Percentiles rank a stretch among this genome's conserved stretches.
These are phyloP conservation scores for Antennarius maculatus DNA, from an alignment of 2,797 vertebrate species.

Conservation along the genomic window DNA sequence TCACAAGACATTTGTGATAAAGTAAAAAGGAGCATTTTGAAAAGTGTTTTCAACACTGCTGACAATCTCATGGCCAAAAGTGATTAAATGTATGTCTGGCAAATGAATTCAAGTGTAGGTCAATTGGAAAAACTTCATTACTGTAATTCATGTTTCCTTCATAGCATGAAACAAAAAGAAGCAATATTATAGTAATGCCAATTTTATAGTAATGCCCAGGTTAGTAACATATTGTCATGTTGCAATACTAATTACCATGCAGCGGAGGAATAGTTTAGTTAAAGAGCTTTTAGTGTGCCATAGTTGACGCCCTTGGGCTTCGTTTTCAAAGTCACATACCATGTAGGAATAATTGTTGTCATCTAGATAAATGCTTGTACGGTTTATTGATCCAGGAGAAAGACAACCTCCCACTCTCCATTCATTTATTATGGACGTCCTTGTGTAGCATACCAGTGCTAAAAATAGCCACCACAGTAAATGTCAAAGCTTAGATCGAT, in stretches of 20 bases:
- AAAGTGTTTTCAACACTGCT: constrained; percentile 22
- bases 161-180: constrained; percentile 34
- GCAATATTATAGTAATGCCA: constrained; percentile 44
- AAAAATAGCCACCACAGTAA: constrained; percentile 54
- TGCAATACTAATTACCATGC: constrained; percentile 62
- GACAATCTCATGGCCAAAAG: constrained; percentile 54
- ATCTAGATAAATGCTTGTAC: constrained; percentile 45
- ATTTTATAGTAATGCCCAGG: constrained; percentile 35
- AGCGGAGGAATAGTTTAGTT: constrained; percentile 33
- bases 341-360: constrained; percentile 56
- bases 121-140: constrained; percentile 9
- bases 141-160: constrained; percentile 7
- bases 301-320: constrained; percentile 46
- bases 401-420: constrained; percentile 31
- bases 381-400: constrained; percentile 61
- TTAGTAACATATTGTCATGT: constrained; percentile 42
- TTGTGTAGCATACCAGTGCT: constrained; percentile 34
- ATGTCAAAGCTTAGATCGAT: constrained; percentile 56
- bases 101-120: constrained; percentile 33
- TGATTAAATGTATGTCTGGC: constrained; percentile 24
- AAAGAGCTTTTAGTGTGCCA: constrained; percentile 47
- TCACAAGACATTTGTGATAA: constrained; percentile 31
- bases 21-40: constrained; percentile 18
- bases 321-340: constrained; percentile 58
- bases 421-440: constrained; percentile 45